Evolutionary conservation across 2,113 vertebrate genomes (phyloP), one percentile per base, ranked within the genome.

Genomic region (Oreochromis aureus): DNA sequence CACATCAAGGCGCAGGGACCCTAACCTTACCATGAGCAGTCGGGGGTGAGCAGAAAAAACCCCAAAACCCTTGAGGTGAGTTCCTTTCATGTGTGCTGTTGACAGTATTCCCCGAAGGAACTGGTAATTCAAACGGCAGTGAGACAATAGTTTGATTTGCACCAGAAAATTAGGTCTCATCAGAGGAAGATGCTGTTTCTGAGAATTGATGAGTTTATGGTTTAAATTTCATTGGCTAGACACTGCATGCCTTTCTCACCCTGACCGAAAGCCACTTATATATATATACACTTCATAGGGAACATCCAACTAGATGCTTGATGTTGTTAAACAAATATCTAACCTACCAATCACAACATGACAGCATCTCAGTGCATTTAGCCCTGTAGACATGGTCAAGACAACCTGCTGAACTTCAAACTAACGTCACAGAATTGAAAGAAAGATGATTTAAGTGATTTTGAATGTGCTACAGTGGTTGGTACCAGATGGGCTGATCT

Each of bases 111-210:
- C 61, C 61, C n/a, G 32, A 66, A 66, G 10, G 34, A 13, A 5
- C 34, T 7, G 61, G 61, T 39, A 34, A 39, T 39, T n/a, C 34
- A 66, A 36, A 0, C 34, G n/a, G 2, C 0, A 0, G 0, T 66
- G 34, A 39, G 10, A 66, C 6, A 63, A 36, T 1, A 36, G 32
- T 63, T 63, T n/a, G 18, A 36, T 39, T 39, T 66, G 10, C 32
- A 66, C 61, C 18, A 5, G 18, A 5, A 1, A 2, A 66, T 66
- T 39, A 39, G 61, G 4, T 39, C 10, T n/a, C 10, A 11, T n/a
- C 32, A 66, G 2, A 12, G 6, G 32, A 36, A 1, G 61, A 39
- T n/a, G 32, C 32, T 7, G 18, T 2, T 19, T 11, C 59, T 63
- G 16, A 34, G 30, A 19, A 63, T 16, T 0, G 1, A 63, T 1